Conservation (phyloP, 1,140 invertebrate genomes). For the Eurosta solidaginis region DNA sequence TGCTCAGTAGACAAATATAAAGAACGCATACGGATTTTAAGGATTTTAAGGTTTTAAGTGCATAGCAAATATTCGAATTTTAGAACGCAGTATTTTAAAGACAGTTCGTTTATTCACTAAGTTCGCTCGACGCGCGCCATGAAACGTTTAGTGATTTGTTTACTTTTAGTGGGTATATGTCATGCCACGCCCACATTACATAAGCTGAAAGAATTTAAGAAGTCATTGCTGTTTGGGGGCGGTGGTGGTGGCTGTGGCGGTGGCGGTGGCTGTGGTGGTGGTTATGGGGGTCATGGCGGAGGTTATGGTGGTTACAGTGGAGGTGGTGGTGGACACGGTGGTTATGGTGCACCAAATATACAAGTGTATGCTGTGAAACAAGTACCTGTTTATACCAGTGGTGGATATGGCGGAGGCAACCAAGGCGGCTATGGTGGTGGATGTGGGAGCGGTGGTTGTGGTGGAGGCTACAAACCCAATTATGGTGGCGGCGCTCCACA, state of each 20-base stretch:
- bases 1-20: background rate
- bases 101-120: background rate
- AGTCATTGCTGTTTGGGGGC: background rate
- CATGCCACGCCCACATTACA: conserved; percentile 18
- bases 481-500: background rate
- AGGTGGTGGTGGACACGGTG: background rate
- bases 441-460: background rate
- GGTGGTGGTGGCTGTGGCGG: background rate
- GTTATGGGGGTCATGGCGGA: background rate
- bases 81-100: background rate
- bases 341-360: background rate
- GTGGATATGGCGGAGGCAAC: background rate
- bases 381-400: background rate
- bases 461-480: background rate
- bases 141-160: conserved; percentile 21
- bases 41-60: background rate
- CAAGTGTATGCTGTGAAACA: background rate
- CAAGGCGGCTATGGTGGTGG: background rate
- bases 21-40: background rate
- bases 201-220: conserved; percentile 16
- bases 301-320: background rate
- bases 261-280: background rate
- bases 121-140: background rate
- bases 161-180: background rate
- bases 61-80: background rate